A percentile compares a stretch with the other conserved stretches of the same genome.
These are phyloP conservation scores for Drosophila tsacasi DNA, from an alignment of 1,140 invertebrate species.

Conservation along the genomic window DNA sequence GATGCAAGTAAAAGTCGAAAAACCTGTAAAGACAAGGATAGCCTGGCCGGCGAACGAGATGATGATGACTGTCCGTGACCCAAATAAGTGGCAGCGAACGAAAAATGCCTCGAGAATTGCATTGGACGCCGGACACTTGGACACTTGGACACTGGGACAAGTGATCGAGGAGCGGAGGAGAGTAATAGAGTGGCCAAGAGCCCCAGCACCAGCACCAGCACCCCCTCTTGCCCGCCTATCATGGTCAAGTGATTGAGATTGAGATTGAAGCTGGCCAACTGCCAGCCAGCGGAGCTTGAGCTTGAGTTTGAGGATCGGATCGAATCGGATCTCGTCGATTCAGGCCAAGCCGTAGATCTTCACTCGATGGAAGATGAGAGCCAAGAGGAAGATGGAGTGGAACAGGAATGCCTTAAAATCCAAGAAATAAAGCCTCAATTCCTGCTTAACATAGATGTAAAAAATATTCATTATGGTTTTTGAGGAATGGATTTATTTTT, in stretches of 20 bases:
- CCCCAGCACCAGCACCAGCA: neutral
- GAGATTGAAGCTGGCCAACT: slow-evolving; percentile 28
- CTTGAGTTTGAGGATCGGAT: slow-evolving; percentile 32
- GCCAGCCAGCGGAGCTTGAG: neutral
- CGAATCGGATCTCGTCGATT: slow-evolving; percentile 20
- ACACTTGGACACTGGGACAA: slow-evolving; percentile 21
- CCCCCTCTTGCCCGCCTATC: neutral
- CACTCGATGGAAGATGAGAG: slow-evolving; percentile 18
- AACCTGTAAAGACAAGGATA: slow-evolving; percentile 61
- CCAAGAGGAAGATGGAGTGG: neutral
- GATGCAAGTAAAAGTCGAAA: slow-evolving; percentile 81
- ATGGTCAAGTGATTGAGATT: slow-evolving; percentile 45
- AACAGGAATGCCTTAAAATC: neutral
- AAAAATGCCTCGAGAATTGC: slow-evolving; percentile 71
- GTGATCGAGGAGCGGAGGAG: neutral
- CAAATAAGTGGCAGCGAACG: slow-evolving; percentile 70
- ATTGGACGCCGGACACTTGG: slow-evolving; percentile 16
- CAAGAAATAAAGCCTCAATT: slow-evolving; percentile 17
- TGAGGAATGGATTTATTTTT: neutral
- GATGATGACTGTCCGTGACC: slow-evolving; percentile 80
- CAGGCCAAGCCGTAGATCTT: slow-evolving; percentile 42
- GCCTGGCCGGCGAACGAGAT: slow-evolving; percentile 33
- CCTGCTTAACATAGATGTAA: neutral
- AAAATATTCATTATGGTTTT: neutral
- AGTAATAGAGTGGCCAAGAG: slow-evolving; percentile 7